Percentiles rank a stretch among this genome's conserved stretches.
Conservation (phyloP, 2,888 invertebrate genomes). For the Luffia ferchaultella region DNA sequence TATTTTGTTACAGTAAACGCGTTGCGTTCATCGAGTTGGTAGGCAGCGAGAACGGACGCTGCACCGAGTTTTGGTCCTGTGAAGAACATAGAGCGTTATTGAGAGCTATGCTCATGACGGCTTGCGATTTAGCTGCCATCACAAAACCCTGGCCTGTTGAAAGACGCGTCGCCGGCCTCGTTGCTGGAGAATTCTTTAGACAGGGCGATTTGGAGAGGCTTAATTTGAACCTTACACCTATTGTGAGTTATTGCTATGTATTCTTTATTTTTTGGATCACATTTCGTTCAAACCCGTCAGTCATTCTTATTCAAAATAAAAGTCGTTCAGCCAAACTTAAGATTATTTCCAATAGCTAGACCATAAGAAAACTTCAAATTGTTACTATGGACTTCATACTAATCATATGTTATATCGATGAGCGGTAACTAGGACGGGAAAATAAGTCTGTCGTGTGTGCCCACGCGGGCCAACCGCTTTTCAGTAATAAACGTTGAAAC, state of each 20-base stretch:
- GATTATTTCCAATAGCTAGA: too few species aligned
- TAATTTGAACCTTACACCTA: slow-evolving; percentile 89
- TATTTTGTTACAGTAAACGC: slow-evolving; percentile 72
- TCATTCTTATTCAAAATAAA: too few species aligned
- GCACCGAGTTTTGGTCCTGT: slow-evolving; percentile 68
- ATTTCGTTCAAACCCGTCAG: too few species aligned
- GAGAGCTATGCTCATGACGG: slow-evolving; percentile 94
- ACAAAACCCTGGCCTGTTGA: slow-evolving; percentile 95
- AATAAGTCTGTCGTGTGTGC: too few species aligned
- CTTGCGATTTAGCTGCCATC: slow-evolving; percentile 93
- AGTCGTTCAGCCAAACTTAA: too few species aligned
- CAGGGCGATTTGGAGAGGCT: slow-evolving; percentile 92
- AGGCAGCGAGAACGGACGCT: slow-evolving; percentile 36
- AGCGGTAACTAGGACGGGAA: too few species aligned
- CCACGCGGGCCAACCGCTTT: too few species aligned
- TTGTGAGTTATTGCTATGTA: slow-evolving; percentile 65
- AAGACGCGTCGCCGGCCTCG: slow-evolving; percentile 89
- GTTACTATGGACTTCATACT: too few species aligned
- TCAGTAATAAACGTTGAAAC: too few species aligned
- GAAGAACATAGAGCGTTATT: slow-evolving; percentile 80
- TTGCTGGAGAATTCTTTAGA: slow-evolving; percentile 92
- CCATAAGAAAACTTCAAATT: too few species aligned
- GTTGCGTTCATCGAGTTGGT: slow-evolving; percentile 83
- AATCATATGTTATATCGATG: too few species aligned
- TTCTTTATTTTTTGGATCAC: too few species aligned